phyloP scores from a whole-genome alignment of 2,113 vertebrate genomes.

The Dasypus novemcinctus region DNA sequence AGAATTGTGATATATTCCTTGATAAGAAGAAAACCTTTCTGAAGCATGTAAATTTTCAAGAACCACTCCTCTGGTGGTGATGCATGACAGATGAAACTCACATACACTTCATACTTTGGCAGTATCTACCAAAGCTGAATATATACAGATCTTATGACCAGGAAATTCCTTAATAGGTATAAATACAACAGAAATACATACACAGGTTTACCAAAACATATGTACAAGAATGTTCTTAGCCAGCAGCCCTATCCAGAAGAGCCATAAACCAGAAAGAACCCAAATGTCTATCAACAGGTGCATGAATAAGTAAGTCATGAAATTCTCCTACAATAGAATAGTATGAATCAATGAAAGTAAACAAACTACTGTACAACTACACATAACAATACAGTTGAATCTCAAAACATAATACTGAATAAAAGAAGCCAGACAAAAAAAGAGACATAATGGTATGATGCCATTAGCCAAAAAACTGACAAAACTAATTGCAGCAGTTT shows the following conservation, averaged over 20 bases:
- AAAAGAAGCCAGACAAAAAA: background rate
- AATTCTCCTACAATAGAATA: background rate
- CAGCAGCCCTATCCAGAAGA: background rate
- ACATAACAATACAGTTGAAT: background rate
- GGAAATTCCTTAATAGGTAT: background rate
- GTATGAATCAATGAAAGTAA: background rate
- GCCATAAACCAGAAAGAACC: background rate
- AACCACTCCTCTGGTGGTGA: background rate
- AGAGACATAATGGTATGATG: background rate
- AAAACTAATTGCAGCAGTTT: too few species aligned
- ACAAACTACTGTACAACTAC: background rate
- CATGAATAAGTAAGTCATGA: background rate
- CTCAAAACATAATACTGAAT: background rate
- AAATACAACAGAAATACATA: background rate
- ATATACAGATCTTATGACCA: background rate
- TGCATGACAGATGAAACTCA: background rate
- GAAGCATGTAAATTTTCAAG: background rate
- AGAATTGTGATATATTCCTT: background rate
- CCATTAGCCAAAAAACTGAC: background rate
- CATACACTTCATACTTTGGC: background rate
- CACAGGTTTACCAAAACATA: too few species aligned
- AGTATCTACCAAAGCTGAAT: too few species aligned
- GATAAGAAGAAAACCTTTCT: background rate
- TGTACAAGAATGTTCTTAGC: too few species aligned
- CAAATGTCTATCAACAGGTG: too few species aligned